Conservation (phyloP, 1,140 invertebrate species). For the Steinernema feltiae region DNA sequence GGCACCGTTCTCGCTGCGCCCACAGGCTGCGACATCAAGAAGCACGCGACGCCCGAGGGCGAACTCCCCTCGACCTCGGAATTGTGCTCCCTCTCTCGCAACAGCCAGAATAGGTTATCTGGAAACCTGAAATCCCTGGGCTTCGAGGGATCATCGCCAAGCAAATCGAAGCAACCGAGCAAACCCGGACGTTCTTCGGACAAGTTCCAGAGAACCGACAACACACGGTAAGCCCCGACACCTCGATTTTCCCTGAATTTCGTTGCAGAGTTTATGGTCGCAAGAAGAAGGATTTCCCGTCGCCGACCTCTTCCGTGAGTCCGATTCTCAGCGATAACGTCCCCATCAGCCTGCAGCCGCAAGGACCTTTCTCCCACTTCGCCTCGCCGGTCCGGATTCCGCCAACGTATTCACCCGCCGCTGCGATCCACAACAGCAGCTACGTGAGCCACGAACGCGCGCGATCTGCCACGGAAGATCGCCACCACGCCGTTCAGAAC, state of each 20-base stretch:
- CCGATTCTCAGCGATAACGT: background rate
- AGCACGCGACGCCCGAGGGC: background rate
- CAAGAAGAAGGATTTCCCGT: background rate
- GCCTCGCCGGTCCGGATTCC: background rate
- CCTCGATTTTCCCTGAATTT: background rate
- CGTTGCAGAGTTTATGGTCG: background rate
- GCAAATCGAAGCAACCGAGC: background rate
- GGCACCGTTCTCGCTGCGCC: background rate
- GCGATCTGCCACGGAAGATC: background rate
- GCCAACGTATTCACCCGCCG: background rate
- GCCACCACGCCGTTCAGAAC: background rate
- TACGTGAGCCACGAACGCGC: background rate
- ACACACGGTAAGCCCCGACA: background rate
- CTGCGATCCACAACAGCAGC: background rate
- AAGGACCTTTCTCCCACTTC: background rate
- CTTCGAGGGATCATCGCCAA: constrained; percentile 1
- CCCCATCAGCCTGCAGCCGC: background rate
- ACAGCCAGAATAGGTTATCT: background rate
- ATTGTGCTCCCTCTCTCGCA: background rate
- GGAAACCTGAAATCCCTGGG: background rate
- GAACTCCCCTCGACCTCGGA: background rate
- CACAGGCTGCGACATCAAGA: constrained; percentile 1
- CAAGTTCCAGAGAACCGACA: background rate
- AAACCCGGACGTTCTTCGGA: background rate
- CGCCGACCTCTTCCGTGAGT: background rate